Conservation (phyloP, 2,113 vertebrate species). For the Erythrocebus patas region DNA sequence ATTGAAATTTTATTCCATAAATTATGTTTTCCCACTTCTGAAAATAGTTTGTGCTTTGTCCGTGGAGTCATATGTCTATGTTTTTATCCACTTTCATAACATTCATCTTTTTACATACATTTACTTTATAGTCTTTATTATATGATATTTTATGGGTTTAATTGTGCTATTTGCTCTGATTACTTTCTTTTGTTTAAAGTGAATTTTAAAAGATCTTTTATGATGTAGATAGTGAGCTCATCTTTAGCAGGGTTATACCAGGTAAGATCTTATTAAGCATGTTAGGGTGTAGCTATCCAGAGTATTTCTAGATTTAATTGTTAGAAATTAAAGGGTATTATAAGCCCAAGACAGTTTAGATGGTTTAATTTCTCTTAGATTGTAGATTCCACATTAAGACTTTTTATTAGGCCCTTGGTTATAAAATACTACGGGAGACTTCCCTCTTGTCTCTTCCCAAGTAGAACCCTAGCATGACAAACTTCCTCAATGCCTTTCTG, state of each 20-base stretch:
- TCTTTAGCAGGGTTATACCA: neutral
- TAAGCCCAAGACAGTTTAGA: neutral
- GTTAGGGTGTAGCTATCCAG: neutral
- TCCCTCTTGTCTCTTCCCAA: neutral
- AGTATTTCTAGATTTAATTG: neutral
- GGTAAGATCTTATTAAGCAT: neutral
- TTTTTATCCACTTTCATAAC: neutral
- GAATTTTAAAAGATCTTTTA: neutral
- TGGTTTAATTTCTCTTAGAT: neutral
- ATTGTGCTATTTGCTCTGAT: neutral
- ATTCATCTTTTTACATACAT: neutral
- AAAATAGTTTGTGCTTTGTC: neutral
- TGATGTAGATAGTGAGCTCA: neutral
- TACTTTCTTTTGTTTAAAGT: neutral
- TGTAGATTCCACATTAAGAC: neutral
- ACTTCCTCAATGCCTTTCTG: neutral
- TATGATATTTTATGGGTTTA: neutral
- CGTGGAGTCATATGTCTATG: neutral
- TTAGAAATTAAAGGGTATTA: neutral
- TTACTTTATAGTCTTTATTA: neutral
- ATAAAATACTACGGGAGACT: neutral
- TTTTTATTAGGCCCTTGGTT: neutral
- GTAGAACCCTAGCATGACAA: neutral
- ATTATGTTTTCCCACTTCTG: neutral
- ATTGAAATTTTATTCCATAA: neutral